These are phyloP conservation scores for Dendrocopos noguchii DNA, from an alignment of 2,113 vertebrate species.

Conservation along the genomic window DNA sequence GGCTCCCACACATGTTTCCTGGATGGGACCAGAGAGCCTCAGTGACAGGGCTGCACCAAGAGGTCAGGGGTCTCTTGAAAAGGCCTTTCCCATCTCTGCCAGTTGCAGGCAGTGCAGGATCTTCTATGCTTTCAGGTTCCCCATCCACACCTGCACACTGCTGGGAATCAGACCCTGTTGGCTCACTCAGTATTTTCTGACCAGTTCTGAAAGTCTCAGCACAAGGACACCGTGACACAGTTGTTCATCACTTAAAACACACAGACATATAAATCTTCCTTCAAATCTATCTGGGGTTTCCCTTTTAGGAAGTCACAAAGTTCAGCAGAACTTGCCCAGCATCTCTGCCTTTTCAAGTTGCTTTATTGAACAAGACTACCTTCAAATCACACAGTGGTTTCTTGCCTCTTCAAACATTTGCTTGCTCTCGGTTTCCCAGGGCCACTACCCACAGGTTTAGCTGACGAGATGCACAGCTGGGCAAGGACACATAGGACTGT, in stretches of 20 bases:
- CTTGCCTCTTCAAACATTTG: not conserved
- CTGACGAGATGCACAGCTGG: not conserved
- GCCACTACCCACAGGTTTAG: not conserved
- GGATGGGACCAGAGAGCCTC: rapidly evolving
- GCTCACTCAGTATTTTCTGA: not conserved
- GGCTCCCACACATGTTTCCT: rapidly evolving
- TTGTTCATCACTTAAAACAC: not conserved
- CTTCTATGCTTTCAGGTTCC: not conserved
- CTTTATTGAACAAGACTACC: not conserved
- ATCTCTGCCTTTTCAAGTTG: not conserved
- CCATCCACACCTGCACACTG: rapidly evolving
- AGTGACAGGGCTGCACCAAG: no score
- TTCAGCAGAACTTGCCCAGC: not conserved
- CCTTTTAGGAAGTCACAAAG: not conserved
- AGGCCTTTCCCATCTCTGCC: rapidly evolving
- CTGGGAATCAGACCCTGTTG: not conserved
- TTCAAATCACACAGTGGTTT: not conserved
- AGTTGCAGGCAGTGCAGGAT: not conserved
- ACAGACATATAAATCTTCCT: not conserved
- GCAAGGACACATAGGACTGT: not conserved
- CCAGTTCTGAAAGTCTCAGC: not conserved
- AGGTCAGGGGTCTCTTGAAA: no score
- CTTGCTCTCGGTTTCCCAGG: not conserved
- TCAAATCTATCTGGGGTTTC: not conserved
- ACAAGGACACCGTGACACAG: not conserved